phyloP scores from a whole-genome alignment of 2,113 vertebrate species.

The Ivindomyrus marchei region DNA sequence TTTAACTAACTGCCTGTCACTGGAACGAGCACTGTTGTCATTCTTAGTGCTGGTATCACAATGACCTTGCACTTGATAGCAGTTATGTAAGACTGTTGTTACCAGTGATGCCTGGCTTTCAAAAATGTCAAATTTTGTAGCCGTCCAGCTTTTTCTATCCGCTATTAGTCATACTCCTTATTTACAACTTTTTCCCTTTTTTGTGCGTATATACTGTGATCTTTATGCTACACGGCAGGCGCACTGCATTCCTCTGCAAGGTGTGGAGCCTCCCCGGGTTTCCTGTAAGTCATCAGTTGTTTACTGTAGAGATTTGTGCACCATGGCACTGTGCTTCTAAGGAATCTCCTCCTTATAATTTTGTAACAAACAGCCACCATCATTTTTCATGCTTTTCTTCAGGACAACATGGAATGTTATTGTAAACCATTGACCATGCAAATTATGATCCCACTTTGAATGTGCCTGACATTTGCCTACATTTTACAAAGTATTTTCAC shows the following conservation, averaged over 20 bases:
- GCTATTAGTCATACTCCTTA: background rate
- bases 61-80: background rate
- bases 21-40: background rate
- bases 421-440: background rate
- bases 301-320: background rate
- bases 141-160: background rate
- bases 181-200: background rate
- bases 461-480: background rate
- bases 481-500: background rate
- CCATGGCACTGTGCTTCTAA: background rate
- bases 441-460: background rate
- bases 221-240: background rate
- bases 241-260: background rate
- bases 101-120: background rate
- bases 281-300: background rate
- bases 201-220: background rate
- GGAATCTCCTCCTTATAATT: background rate
- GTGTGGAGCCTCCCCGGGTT: background rate
- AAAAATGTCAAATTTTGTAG: background rate
- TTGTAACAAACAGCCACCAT: background rate
- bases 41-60: background rate
- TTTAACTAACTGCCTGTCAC: background rate
- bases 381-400: background rate
- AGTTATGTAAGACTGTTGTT: background rate
- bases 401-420: background rate